phyloP scores from a whole-genome alignment of 2,888 invertebrate species.

The Cephus sareptanus region DNA sequence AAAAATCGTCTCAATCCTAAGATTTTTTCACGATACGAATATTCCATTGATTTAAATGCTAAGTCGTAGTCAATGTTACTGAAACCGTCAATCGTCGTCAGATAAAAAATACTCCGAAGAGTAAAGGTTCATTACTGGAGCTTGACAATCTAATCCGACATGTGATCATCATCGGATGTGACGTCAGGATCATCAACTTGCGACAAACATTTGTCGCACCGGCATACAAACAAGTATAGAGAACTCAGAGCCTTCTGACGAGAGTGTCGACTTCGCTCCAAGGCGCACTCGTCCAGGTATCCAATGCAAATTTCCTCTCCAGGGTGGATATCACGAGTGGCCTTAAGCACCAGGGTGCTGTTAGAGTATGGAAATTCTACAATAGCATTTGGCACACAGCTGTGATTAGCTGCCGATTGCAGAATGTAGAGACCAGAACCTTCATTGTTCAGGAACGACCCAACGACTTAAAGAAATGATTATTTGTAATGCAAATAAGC shows the following conservation, averaged over 20 bases:
- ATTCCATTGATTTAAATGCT: background rate
- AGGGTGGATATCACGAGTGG: slow-evolving; percentile 76
- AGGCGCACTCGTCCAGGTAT: slow-evolving; percentile 88
- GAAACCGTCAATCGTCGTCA: background rate
- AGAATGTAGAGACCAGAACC: slow-evolving; percentile 88
- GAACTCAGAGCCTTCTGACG: slow-evolving; percentile 84
- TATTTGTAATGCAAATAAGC: background rate
- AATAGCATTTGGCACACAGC: slow-evolving; percentile 89
- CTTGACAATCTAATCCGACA: slow-evolving; percentile 28
- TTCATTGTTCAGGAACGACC: slow-evolving; percentile 89
- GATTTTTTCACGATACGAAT: background rate
- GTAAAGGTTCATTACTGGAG: background rate
- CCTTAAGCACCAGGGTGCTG: slow-evolving; percentile 79
- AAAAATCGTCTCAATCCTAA: background rate
- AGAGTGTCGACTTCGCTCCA: slow-evolving; percentile 85
- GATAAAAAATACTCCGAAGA: background rate
- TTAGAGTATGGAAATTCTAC: slow-evolving; percentile 87
- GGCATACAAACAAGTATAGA: slow-evolving; percentile 85
- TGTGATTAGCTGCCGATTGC: slow-evolving; percentile 94
- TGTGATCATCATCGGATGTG: slow-evolving; percentile 75
- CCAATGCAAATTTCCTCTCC: slow-evolving; percentile 92
- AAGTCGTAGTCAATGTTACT: background rate
- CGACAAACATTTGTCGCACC: slow-evolving; percentile 81
- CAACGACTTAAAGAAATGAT: slow-evolving; percentile 68
- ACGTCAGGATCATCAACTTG: slow-evolving; percentile 82